phyloP scores from a whole-genome alignment of 2,113 vertebrate species.

The Alethe castanea region DNA sequence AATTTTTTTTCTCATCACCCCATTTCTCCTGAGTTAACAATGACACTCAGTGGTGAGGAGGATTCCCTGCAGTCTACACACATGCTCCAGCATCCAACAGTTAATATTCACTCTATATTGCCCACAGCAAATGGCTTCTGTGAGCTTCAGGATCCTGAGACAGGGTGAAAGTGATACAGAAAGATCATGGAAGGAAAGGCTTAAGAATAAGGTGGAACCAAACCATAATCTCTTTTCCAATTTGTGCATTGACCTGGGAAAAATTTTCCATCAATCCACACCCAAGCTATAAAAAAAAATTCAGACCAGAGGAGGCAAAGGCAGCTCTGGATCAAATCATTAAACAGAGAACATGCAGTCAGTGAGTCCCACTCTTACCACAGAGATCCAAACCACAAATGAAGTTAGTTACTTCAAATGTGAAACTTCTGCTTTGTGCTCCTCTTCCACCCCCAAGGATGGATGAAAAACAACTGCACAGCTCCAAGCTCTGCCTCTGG shows the following conservation, averaged over 20 bases:
- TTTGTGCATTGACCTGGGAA: neutral
- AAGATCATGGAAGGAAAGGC: neutral
- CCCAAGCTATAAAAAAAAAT: neutral
- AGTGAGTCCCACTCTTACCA: neutral
- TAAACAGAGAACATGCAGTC: neutral
- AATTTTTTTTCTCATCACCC: neutral
- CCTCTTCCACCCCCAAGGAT: neutral
- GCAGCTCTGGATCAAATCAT: neutral
- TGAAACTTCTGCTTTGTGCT: neutral
- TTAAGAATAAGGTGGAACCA: neutral
- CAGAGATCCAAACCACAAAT: neutral
- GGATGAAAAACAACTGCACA: neutral
- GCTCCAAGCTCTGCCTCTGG: neutral
- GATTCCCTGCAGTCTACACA: conserved; percentile 42
- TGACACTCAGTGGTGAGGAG: conserved; percentile 64
- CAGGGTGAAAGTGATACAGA: neutral
- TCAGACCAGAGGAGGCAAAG: neutral
- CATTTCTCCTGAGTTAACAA: conserved; percentile 58
- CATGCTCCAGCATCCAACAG: neutral
- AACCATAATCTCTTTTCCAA: neutral
- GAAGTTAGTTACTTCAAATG: neutral
- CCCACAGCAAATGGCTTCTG: neutral
- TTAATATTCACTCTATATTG: neutral
- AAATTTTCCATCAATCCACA: neutral
- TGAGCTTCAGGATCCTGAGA: neutral